Evolutionary conservation across 1,140 invertebrate species (phyloP).

Genomic region (Drosophila rufa): DNA sequence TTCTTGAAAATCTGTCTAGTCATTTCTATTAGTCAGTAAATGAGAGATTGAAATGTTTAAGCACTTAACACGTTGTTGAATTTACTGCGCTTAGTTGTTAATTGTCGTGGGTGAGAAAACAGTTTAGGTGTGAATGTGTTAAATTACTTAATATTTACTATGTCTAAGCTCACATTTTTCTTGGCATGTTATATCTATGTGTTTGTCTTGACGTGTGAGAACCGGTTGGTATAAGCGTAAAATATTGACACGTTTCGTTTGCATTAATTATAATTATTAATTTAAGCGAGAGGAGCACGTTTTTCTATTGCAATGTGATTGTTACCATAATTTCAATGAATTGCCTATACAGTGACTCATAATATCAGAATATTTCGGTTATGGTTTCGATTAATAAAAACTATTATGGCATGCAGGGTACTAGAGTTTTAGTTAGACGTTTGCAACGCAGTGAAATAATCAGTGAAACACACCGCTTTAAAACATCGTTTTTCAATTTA

Average conservation of each 20-base stretch:
- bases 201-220: conserved; percentile 5
- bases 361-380: too few relatives aligned
- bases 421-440: too few relatives aligned
- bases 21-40: conserved; percentile 18
- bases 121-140: conserved; percentile 16
- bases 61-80: conserved; percentile 47
- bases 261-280: conserved; percentile 42
- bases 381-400: too few relatives aligned
- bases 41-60: conserved; percentile 12
- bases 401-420: too few relatives aligned
- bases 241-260: conserved; percentile 48
- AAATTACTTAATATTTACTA: conserved; percentile 27
- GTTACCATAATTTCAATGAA: conserved; percentile 1
- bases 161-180: conserved; percentile 16
- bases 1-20: not conserved
- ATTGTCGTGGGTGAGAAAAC: conserved; percentile 18
- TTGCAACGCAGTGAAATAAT: too few relatives aligned
- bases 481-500: too few relatives aligned
- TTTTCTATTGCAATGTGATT: conserved; percentile 28
- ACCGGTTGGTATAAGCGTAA: conserved; percentile 26
- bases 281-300: conserved; percentile 20
- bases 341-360: not conserved
- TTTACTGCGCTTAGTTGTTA: conserved; percentile 26
- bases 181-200: not conserved
- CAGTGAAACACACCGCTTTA: too few relatives aligned